A percentile compares a stretch with the other conserved stretches of the same genome.
Conservation (phyloP, 1,140 invertebrate genomes). For the Propsilocerus akamusi region DNA sequence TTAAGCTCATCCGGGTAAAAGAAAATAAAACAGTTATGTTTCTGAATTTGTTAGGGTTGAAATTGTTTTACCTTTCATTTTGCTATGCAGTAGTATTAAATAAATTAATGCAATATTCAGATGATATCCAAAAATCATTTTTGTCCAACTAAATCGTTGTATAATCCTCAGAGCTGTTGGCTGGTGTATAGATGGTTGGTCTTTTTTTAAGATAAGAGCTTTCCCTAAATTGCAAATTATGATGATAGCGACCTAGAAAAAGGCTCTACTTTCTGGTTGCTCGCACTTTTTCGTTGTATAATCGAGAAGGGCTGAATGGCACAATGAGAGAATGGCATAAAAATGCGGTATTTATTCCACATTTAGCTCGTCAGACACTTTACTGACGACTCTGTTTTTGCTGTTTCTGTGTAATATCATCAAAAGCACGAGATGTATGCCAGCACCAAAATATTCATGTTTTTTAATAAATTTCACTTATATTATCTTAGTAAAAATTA, state of each 20-base stretch:
- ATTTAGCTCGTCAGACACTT: neutral
- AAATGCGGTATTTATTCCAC: neutral
- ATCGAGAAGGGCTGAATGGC: no score
- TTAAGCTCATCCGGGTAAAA: no score
- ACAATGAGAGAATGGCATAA: neutral
- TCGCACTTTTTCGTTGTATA: no score
- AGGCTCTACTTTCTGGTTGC: no score
- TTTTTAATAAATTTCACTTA: neutral
- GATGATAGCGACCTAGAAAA: no score
- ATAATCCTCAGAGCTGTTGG: no score
- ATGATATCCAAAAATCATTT: constrained; percentile 4
- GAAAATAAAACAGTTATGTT: no score
- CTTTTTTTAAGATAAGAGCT: no score
- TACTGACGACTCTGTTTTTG: no score
- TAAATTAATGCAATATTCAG: constrained; percentile 3
- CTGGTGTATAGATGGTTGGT: no score
- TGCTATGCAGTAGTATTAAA: neutral
- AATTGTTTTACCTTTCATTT: constrained; percentile 2
- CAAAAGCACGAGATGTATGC: neutral
- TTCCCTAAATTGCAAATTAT: no score
- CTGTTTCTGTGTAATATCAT: neutral
- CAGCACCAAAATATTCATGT: neutral
- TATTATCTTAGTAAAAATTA: neutral
- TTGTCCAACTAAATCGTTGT: neutral
- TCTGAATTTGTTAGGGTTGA: no score